These are phyloP conservation scores for Arnoldichthys spilopterus DNA, from an alignment of 2,797 vertebrate genomes.

Conservation along the genomic window DNA sequence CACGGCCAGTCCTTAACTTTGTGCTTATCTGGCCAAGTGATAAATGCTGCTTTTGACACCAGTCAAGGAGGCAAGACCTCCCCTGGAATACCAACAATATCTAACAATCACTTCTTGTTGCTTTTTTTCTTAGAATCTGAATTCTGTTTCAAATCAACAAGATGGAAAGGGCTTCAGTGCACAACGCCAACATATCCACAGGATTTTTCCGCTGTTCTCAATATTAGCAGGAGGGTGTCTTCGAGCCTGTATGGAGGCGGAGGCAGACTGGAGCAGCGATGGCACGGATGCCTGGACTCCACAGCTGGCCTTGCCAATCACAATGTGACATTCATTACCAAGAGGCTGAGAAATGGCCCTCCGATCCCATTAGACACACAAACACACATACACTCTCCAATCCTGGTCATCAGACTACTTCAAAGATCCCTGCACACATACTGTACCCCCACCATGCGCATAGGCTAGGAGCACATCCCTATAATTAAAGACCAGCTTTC, in stretches of 20 bases:
- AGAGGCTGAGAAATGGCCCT: constrained; percentile 9
- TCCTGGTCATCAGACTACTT: neutral
- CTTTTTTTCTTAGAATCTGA: neutral
- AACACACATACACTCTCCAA: neutral
- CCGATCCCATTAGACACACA: neutral
- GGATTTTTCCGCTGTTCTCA: constrained; percentile 21
- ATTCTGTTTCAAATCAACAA: neutral
- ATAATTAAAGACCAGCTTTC: constrained; percentile 1
- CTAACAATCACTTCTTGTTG: neutral
- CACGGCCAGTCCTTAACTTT: too few species aligned
- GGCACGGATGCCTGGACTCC: neutral
- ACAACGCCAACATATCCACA: neutral
- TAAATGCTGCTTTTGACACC: too few species aligned
- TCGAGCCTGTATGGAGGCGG: neutral
- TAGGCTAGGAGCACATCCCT: neutral
- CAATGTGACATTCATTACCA: constrained; percentile 36
- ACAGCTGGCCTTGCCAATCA: neutral
- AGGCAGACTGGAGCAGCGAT: neutral
- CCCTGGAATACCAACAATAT: constrained; percentile 18
- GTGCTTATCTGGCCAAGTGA: too few species aligned
- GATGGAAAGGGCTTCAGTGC: neutral
- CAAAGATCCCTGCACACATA: neutral
- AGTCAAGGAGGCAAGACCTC: neutral
- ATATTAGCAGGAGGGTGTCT: neutral
- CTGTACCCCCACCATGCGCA: neutral